Conservation (phyloP, 1,140 invertebrate genomes). For the Dolichoris vasculosae region DNA sequence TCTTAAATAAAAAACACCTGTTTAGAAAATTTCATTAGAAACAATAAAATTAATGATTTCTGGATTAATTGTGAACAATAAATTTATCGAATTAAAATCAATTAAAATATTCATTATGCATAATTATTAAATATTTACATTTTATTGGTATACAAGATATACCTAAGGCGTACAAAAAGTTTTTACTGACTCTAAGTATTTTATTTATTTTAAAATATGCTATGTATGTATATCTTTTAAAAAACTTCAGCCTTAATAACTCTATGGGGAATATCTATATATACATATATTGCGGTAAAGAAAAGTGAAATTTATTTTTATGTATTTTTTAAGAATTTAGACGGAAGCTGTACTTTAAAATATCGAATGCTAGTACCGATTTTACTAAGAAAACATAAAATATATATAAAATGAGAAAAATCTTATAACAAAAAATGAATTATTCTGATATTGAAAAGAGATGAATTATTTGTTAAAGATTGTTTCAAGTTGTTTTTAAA, state of each 20-base stretch:
- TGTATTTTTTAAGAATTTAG: not conserved
- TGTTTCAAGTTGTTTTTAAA: not conserved
- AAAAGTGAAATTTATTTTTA: not conserved
- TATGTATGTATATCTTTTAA: not conserved
- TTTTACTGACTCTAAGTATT: not conserved
- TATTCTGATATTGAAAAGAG: too few relatives aligned
- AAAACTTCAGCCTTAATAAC: not conserved
- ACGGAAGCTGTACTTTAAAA: not conserved
- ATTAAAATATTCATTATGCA: not conserved
- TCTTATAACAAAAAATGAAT: too few relatives aligned
- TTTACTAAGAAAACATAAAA: not conserved
- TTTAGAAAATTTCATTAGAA: slow-evolving; percentile 38
- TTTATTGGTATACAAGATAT: not conserved
- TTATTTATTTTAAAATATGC: not conserved
- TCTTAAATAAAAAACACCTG: not conserved
- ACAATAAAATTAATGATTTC: slow-evolving; percentile 13
- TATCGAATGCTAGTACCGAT: not conserved
- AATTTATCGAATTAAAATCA: not conserved
- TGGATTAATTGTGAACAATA: not conserved
- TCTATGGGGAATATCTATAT: not conserved
- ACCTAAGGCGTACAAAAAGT: not conserved
- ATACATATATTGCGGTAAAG: not conserved
- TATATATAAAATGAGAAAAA: not conserved
- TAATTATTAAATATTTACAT: slow-evolving; percentile 3
- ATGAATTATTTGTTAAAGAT: too few relatives aligned